Evolutionary conservation across 2,113 vertebrate genomes (phyloP), one percentile per base, ranked within the genome.

Genomic region (Scatophagus argus): DNA sequence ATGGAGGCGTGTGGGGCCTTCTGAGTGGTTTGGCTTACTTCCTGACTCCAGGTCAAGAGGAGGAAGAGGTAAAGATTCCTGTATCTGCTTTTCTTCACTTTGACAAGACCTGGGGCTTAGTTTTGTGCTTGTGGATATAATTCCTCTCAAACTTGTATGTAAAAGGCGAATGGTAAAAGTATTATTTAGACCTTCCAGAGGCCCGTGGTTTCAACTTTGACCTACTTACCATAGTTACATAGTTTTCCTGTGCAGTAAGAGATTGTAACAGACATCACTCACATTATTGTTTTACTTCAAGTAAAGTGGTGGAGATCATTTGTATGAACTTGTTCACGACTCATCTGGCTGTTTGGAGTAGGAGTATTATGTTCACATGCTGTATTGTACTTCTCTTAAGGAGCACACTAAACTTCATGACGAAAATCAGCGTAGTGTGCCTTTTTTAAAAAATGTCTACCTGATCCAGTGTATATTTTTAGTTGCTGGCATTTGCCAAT

Each of bases 1-100:
- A 74, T 1, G 79, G 62, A 32, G 93, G 92, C 3, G 87, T 95
- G 56, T 94, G 94, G 93, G 79, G 84, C 25, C 75, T 95, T 38
- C 89, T 95, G 44, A 93, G 90, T 0, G 83, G 88, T 12, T 66
- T 95, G 74, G 93, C 93, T n/a, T 91, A 77, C 63, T 89, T 95
- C 60, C 89, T 95, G 17, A 93, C 90, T 43, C 90, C 90, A 19
- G 82, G 88, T 14, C 85, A 90, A 8, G 94, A 94, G 47, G 94
- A 95, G 46, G 93, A 94, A 2, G 93, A 95, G 92, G 95, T 95
- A 88, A 85, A 75, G 23, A 16, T 43, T 64, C 16, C 17, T 44
- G 16, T 38, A 0, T 19, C 0, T 51, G 51, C n/a, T 44, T 65
- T 51, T 63, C 8, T 19, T 44, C 4, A 23, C 13, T 23, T 21